Conservation (phyloP, 1,140 invertebrate species). For the Achatina immaculata region DNA sequence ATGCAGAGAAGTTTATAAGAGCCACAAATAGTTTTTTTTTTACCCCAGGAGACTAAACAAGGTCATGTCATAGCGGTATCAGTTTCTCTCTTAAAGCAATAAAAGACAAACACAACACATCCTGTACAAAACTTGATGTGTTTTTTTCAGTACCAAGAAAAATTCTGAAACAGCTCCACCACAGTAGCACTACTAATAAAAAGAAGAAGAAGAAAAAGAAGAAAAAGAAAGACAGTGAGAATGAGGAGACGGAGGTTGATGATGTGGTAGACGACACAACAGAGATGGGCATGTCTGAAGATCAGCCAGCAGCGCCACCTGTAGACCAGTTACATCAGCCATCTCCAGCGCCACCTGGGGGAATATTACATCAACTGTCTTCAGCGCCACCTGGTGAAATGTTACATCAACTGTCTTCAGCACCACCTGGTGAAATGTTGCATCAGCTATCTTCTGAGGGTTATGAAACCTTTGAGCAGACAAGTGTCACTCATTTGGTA, state of each 20-base stretch:
- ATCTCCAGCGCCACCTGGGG: no score
- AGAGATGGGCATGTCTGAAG: neutral
- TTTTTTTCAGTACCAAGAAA: neutral
- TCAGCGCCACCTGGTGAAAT: no score
- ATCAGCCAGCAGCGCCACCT: no score
- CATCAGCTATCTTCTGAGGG: neutral
- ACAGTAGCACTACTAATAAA: neutral
- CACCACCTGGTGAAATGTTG: neutral
- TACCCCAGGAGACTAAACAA: no score
- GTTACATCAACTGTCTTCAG: neutral
- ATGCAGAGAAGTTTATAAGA: no score
- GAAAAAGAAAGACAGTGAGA: neutral
- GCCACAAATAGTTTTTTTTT: no score
- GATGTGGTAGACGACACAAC: neutral
- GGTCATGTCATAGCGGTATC: no score
- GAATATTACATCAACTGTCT: no score
- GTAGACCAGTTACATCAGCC: no score
- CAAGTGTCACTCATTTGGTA: neutral
- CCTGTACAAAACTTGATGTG: no score
- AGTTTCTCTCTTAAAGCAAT: no score
- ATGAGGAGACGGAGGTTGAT: neutral
- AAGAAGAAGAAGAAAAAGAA: constrained; percentile 1
- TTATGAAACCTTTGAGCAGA: neutral
- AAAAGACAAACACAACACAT: no score
- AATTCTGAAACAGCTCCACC: neutral